phyloP scores from a whole-genome alignment of 92 coral and sea anemone genomes.

The Actinostola sp. region DNA sequence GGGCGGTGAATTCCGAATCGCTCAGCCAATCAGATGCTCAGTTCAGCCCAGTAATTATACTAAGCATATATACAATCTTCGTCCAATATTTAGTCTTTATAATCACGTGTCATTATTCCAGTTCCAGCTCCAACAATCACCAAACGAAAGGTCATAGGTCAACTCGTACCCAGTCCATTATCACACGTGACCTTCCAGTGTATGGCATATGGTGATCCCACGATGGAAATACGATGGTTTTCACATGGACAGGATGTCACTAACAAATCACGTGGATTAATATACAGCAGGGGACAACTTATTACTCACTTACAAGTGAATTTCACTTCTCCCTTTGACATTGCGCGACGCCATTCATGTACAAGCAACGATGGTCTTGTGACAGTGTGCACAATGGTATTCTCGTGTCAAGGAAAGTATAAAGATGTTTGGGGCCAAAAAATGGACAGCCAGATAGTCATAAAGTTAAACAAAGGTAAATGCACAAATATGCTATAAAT shows the following conservation, averaged over 20 bases:
- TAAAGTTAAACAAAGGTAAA: conserved; percentile 3
- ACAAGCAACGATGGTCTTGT: not conserved
- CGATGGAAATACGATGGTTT: conserved; percentile 30
- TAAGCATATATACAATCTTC: no score
- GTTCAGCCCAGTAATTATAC: no score
- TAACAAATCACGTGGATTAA: conserved; percentile 25
- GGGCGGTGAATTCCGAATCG: no score
- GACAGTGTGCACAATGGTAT: conserved; percentile 5
- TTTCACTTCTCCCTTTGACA: conserved; percentile 22
- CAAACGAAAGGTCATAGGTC: conserved; percentile 3
- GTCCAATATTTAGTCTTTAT: no score
- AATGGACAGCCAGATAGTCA: not conserved
- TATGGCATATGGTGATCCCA: conserved; percentile 12
- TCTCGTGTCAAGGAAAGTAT: conserved; percentile 26
- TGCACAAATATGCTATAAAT: no score
- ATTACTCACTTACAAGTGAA: conserved; percentile 13
- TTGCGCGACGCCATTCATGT: conserved; percentile 6
- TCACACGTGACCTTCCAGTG: conserved; percentile 37
- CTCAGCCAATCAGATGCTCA: no score
- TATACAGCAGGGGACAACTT: conserved; percentile 29
- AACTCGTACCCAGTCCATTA: not conserved
- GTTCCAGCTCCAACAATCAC: conserved; percentile 36
- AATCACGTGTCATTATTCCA: not conserved
- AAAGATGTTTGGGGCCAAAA: conserved; percentile 15
- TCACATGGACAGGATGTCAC: conserved; percentile 22